Evolutionary conservation across 2,888 invertebrate species (phyloP).

Genomic region (Epirrhoe tristata): DNA sequence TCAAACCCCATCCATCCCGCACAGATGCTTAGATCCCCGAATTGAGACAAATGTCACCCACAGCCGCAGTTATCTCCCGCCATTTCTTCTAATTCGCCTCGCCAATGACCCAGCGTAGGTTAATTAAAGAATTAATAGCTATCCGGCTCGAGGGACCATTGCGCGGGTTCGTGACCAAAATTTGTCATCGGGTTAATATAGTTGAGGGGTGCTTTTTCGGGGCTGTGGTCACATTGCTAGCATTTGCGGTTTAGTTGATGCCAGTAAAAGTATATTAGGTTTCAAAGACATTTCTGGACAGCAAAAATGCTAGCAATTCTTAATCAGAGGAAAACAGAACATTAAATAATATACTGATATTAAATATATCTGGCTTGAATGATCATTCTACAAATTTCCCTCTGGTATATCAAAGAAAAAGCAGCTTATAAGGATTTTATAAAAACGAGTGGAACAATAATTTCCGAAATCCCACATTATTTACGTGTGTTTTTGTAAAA

Average conservation of each 20-base stretch:
- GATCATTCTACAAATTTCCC: background rate
- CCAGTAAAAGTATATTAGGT: conserved; percentile 22
- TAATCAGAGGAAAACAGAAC: background rate
- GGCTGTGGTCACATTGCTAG: conserved; percentile 25
- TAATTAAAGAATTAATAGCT: conserved; percentile 80
- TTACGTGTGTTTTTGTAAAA: conserved; percentile 24
- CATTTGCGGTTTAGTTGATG: conserved; percentile 26
- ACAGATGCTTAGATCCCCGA: conserved; percentile 48
- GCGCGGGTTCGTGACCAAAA: conserved; percentile 62
- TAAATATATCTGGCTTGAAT: background rate
- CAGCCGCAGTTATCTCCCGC: conserved; percentile 66
- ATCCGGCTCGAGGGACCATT: conserved; percentile 51
- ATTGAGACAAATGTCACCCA: conserved; percentile 69
- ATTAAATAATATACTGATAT: background rate
- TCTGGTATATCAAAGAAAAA: background rate
- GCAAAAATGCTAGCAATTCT: background rate
- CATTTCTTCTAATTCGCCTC: conserved; percentile 74
- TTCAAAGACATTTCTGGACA: conserved; percentile 2
- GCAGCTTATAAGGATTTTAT: background rate
- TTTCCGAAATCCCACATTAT: conserved; percentile 19
- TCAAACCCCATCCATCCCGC: conserved; percentile 26
- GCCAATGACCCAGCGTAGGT: conserved; percentile 65
- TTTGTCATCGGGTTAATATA: conserved; percentile 58
- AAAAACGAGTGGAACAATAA: background rate
- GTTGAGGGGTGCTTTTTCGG: conserved; percentile 35